Evolutionary conservation across 1,140 invertebrate species (phyloP).

Genomic region (Aporrectodea caliginosa): DNA sequence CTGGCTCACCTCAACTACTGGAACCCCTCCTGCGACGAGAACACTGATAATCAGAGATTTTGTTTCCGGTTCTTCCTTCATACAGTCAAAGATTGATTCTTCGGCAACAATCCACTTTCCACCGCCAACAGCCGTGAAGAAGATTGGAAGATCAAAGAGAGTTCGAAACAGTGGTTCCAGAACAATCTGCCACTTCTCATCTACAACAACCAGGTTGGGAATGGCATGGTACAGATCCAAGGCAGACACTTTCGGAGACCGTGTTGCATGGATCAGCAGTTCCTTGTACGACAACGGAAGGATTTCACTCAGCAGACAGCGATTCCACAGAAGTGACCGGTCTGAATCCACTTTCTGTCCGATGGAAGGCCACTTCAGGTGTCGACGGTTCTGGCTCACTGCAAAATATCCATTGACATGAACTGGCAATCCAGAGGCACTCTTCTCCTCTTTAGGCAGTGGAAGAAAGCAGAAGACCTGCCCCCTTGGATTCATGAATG

Average conservation of each 20-base stretch:
- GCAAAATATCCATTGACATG: constrained; percentile 39
- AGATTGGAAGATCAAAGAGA: neutral
- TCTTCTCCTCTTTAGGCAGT: constrained; percentile 34
- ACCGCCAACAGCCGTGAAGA: neutral
- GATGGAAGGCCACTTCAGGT: constrained; percentile 39
- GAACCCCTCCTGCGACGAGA: neutral
- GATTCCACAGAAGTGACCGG: constrained; percentile 32
- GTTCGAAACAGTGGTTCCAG: constrained; percentile 26
- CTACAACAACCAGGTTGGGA: constrained; percentile 29
- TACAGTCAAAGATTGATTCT: neutral
- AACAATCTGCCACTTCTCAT: constrained; percentile 33
- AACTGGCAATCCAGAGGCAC: constrained; percentile 32
- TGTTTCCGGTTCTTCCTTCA: constrained; percentile 11
- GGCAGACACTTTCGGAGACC: constrained; percentile 12
- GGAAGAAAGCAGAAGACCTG: constrained; percentile 36
- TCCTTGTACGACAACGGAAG: constrained; percentile 30
- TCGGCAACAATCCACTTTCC: neutral
- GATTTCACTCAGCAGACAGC: constrained; percentile 25
- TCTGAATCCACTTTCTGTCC: constrained; percentile 28
- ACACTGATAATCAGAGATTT: neutral
- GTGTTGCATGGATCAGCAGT: constrained; percentile 17
- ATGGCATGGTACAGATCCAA: constrained; percentile 26
- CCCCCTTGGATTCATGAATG: neutral
- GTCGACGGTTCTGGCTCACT: constrained; percentile 36
- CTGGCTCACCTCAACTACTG: neutral